These are phyloP conservation scores for Riparia riparia DNA, from an alignment of 2,113 vertebrate genomes.

Conservation along the genomic window DNA sequence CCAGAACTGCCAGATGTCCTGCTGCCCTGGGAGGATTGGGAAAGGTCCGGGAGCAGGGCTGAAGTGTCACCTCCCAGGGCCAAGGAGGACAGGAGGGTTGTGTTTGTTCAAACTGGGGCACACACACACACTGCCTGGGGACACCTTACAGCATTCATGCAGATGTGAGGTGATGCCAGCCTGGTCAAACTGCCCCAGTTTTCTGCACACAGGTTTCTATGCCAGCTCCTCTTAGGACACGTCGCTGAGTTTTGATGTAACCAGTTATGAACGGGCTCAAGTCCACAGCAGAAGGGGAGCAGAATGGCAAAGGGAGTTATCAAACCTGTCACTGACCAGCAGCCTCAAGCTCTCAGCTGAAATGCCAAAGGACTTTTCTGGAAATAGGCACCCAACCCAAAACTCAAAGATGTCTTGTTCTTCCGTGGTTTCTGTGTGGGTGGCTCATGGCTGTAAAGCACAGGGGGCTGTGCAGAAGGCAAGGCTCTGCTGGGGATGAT, in stretches of 20 bases:
- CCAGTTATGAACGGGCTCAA: neutral
- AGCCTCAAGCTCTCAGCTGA: neutral
- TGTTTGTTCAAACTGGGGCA: accelerated
- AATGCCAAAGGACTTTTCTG: neutral
- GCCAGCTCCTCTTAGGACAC: neutral
- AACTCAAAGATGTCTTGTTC: neutral
- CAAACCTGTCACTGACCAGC: neutral
- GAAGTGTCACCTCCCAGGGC: neutral
- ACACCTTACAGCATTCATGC: accelerated
- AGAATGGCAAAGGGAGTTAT: neutral
- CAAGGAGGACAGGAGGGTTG: neutral
- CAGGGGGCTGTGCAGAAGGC: neutral
- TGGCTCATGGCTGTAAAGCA: neutral
- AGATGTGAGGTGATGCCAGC: neutral
- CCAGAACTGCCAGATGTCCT: neutral
- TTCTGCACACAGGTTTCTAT: neutral
- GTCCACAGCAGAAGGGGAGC: neutral
- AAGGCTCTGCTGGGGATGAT: neutral
- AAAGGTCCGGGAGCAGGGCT: neutral
- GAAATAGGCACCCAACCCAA: neutral
- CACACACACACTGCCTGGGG: neutral
- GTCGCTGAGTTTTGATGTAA: neutral
- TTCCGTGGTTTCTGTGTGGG: neutral
- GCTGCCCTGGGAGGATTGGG: neutral
- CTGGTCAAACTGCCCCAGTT: neutral